These are phyloP conservation scores for Aporophyla lueneburgensis DNA, from an alignment of 2,888 invertebrate species.

Conservation along the genomic window DNA sequence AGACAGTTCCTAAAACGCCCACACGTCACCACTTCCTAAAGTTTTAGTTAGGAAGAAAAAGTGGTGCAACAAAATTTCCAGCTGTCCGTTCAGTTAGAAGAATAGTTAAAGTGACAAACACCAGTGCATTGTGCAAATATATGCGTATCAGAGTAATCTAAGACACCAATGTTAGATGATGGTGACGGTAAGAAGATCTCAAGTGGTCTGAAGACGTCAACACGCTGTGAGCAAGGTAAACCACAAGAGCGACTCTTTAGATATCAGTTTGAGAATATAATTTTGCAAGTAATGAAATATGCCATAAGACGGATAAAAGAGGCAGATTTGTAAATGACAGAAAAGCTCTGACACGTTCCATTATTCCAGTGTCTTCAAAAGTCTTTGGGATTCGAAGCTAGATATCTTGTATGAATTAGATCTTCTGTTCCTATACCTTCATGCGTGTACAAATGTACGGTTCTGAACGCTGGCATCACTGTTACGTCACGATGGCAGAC, in stretches of 20 bases:
- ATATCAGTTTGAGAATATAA: neutral
- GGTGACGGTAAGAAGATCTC: neutral
- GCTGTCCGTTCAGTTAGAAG: too few relatives aligned
- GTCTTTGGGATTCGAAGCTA: neutral
- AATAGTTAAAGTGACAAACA: too few relatives aligned
- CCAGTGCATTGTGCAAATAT: neutral
- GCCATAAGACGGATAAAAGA: neutral
- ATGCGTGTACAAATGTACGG: constrained; percentile 22
- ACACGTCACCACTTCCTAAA: too few relatives aligned
- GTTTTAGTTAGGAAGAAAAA: too few relatives aligned
- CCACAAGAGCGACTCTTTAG: neutral
- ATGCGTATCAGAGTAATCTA: neutral
- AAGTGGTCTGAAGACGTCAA: neutral
- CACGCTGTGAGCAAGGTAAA: too few relatives aligned
- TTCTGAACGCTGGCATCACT: constrained; percentile 13
- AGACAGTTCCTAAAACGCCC: too few relatives aligned
- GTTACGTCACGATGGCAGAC: constrained; percentile 55
- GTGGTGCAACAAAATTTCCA: too few relatives aligned
- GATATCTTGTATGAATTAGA: neutral
- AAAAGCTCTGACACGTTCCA: neutral
- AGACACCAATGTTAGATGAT: neutral
- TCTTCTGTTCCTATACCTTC: constrained; percentile 26
- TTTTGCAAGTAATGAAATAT: neutral
- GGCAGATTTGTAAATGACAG: neutral
- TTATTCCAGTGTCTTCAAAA: neutral